phyloP scores from a whole-genome alignment of 1,140 invertebrate species.

The Brachionus manjavacas region DNA sequence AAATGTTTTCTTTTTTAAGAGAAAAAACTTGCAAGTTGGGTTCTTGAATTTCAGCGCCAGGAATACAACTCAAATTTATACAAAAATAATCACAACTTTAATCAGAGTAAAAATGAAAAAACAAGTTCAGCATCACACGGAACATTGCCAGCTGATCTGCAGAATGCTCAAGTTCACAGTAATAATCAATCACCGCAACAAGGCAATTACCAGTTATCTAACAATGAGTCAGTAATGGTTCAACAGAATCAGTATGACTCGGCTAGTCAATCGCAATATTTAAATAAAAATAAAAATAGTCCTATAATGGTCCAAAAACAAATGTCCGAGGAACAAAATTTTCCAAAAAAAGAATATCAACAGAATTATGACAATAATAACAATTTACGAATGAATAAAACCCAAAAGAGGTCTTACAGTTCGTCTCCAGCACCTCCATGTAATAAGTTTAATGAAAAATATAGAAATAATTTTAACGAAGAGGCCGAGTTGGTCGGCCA shows the following conservation, averaged over 20 bases:
- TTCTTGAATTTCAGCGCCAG: conserved; percentile 23
- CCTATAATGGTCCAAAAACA: neutral
- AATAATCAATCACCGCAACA: neutral
- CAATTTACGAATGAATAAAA: neutral
- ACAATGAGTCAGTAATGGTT: neutral
- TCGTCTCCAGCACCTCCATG: neutral
- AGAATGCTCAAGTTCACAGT: neutral
- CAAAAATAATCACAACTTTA: neutral
- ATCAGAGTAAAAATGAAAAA: neutral
- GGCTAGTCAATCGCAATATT: neutral
- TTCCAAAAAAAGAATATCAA: neutral
- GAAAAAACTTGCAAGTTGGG: conserved; percentile 36
- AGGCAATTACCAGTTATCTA: neutral
- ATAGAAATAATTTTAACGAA: conserved; percentile 6
- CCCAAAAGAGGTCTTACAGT: neutral
- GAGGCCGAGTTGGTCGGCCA: neutral
- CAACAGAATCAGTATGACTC: neutral
- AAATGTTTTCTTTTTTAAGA: neutral
- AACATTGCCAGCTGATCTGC: neutral
- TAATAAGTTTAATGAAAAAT: too few relatives aligned
- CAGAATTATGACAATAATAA: neutral
- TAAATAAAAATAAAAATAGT: neutral
- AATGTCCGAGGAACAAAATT: neutral
- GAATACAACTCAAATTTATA: conserved; percentile 23
- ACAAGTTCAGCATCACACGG: neutral